A percentile compares a stretch with the other conserved stretches of the same genome.
Conservation (phyloP, 2,113 vertebrate genomes). For the Eptesicus fuscus region DNA sequence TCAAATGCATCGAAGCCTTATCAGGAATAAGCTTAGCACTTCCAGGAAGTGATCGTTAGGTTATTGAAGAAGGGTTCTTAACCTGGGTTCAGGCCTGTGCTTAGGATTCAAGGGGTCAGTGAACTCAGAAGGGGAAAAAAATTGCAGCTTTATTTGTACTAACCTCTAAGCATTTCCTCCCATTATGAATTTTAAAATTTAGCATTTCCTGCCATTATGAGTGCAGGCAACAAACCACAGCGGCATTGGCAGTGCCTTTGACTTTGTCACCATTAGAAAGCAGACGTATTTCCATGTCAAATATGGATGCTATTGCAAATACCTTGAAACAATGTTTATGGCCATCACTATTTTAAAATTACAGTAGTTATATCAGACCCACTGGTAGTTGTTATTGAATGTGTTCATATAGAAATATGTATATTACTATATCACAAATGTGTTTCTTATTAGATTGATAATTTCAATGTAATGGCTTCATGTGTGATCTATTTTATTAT, state of each 20-base stretch:
- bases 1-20: neutral
- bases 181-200: conserved; percentile 46
- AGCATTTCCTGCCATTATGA: conserved; percentile 52
- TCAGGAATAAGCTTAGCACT: neutral
- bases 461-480: neutral
- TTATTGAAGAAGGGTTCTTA: neutral
- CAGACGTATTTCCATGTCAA: neutral
- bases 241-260: neutral
- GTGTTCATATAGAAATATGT: neutral
- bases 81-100: neutral
- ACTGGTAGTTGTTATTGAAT: neutral
- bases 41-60: neutral
- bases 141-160: neutral
- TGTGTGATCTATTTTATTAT: neutral
- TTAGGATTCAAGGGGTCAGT: conserved; percentile 3
- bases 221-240: neutral
- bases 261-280: neutral
- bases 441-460: neutral
- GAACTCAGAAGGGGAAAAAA: neutral
- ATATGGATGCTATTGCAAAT: neutral
- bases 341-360: neutral
- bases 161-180: conserved; percentile 48
- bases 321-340: neutral
- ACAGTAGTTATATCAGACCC: neutral
- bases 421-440: neutral